Base-by-base conservation (phyloP, 2,113 vertebrate species). In the Otocyon megalotis region DNA sequence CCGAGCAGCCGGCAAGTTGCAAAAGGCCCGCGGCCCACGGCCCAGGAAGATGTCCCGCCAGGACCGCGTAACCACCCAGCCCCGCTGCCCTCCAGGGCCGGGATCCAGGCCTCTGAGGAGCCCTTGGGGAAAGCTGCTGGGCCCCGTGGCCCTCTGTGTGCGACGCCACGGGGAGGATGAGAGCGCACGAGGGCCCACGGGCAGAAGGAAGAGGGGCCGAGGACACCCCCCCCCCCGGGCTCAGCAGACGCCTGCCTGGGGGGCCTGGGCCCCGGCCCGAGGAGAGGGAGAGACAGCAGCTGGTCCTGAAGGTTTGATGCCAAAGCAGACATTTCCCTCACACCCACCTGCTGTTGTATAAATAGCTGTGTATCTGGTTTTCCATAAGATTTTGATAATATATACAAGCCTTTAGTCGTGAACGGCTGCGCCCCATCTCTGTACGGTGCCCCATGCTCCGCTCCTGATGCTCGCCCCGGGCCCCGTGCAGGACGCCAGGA, bases 91-190 rank as follows among this genome's bases (percentile, higher is more conserved):
- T 26, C 94, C 77, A 81, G 97, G 97, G 98, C 97, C 79, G 92
- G 97, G 98, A 98, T 98, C 56, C 97, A 92, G 96, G 65, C 82
- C 63, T 93, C 96, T 97, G 98, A 97, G 97, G 97, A 98, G 98
- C 97, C 97, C 97, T 90, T 9, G 85, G 83, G 96, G 97, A 58
- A 58, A 71, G 90, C 81, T 67, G 88, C 43, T 8, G 97, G 97
- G 90, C 74, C 9, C 12, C 2, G 72, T 80, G 93, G 90, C 60
- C 30, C 50, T 71, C 90, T 53, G 65, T 19, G 56, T n/a, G 85
- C 71, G 82, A 11, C 10, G 9, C 43, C 43, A 8, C 4, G 80
- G 69, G 90, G 53, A n/a, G 50, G 30, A 0, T 6, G 48, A 87
- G 84, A 43, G 28, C 50, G 30, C 28, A 16, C 3, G 35, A 74